Percentiles rank a stretch among this genome's conserved stretches.
phyloP scores from a whole-genome alignment of 2,888 invertebrate species.

The Folsomia candida region DNA sequence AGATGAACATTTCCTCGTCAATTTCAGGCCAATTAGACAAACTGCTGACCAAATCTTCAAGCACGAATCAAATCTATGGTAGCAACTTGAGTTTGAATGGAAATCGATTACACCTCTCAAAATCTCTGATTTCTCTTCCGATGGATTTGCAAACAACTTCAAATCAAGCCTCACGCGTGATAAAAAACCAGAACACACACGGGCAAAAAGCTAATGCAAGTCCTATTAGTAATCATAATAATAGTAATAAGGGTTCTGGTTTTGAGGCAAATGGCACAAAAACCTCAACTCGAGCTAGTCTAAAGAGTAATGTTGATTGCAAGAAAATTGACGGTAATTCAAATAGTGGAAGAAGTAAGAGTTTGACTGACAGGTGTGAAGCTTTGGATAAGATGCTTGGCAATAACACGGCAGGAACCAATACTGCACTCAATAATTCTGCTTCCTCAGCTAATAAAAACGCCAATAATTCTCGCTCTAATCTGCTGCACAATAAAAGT shows the following conservation, averaged over 20 bases:
- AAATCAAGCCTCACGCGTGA: conserved; percentile 13
- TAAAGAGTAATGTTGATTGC: background rate
- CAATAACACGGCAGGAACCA: background rate
- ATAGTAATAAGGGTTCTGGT: conserved; percentile 9
- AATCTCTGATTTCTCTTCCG: conserved; percentile 44
- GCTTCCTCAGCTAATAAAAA: conserved; percentile 4
- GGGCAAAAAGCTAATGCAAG: conserved; percentile 5
- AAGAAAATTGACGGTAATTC: background rate
- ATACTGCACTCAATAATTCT: conserved; percentile 12
- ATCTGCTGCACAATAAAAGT: conserved; percentile 4
- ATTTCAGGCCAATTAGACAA: conserved; percentile 26
- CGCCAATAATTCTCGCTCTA: conserved; percentile 4
- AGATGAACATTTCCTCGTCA: conserved; percentile 8
- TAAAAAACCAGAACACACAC: conserved; percentile 10
- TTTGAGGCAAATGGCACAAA: conserved; percentile 15
- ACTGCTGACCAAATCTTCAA: conserved; percentile 14
- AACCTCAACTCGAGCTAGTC: conserved; percentile 7
- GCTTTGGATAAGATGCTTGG: conserved; percentile 43
- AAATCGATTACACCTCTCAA: conserved; percentile 31
- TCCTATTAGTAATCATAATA: background rate
- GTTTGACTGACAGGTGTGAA: conserved; percentile 46
- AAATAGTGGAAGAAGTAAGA: conserved; percentile 34
- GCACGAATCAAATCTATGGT: conserved; percentile 3
- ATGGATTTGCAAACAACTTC: conserved; percentile 37
- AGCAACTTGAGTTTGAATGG: conserved; percentile 28